phyloP scores from a whole-genome alignment of 1,140 invertebrate species.

The Aphidius ervi region DNA sequence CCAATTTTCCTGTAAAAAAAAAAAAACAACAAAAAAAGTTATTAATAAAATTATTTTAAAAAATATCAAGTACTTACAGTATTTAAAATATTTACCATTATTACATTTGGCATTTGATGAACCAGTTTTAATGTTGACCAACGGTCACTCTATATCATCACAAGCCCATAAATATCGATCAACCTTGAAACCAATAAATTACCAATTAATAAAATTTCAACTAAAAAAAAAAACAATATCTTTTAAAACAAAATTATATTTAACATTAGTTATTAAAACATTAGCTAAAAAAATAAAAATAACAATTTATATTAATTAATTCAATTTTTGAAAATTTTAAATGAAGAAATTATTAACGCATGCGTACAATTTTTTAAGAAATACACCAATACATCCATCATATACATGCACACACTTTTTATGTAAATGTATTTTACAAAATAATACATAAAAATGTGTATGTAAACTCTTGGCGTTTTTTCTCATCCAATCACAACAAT shows the following conservation, averaged over 20 bases:
- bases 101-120: too few relatives aligned
- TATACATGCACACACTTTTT: too few relatives aligned
- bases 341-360: slow-evolving; percentile 22
- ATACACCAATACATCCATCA: slow-evolving; percentile 19
- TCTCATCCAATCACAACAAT: slow-evolving; percentile 45
- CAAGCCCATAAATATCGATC: not conserved
- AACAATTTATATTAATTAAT: not conserved
- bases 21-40: too few relatives aligned
- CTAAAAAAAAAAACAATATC: not conserved
- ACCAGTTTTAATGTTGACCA: too few relatives aligned
- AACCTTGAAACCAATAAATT: not conserved
- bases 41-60: too few relatives aligned
- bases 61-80: too few relatives aligned
- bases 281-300: too few relatives aligned
- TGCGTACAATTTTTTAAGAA: slow-evolving; percentile 24
- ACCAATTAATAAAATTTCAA: not conserved
- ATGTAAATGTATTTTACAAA: slow-evolving; percentile 6
- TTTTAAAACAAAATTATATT: too few relatives aligned
- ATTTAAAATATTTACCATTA: too few relatives aligned
- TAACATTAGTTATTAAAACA: too few relatives aligned
- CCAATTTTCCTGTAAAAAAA: too few relatives aligned
- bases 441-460: slow-evolving; percentile 26
- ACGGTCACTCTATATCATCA: too few relatives aligned
- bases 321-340: slow-evolving; percentile 26
- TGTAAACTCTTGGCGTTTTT: slow-evolving; percentile 9